phyloP scores from a whole-genome alignment of 1,140 invertebrate genomes.

The Nasonia vitripennis region DNA sequence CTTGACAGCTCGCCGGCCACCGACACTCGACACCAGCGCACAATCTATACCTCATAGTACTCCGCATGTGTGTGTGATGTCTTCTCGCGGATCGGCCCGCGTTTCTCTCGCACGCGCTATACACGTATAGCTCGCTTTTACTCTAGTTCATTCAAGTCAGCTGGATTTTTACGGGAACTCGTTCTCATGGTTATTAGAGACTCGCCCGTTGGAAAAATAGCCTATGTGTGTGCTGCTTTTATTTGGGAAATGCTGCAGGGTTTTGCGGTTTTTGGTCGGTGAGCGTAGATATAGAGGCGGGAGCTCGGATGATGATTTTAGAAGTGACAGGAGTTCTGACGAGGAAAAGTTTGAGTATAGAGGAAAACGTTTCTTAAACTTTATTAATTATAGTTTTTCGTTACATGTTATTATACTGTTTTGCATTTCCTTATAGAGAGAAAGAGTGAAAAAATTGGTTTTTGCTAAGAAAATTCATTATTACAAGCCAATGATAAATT shows the following conservation, averaged over 20 bases:
- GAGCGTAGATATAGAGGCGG: no score
- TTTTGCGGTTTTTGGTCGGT: neutral
- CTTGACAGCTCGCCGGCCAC: conserved; percentile 69
- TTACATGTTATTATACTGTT: no score
- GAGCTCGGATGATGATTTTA: no score
- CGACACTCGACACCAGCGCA: conserved; percentile 67
- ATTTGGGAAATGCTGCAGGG: neutral
- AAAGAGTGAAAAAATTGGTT: no score
- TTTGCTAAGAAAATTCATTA: no score
- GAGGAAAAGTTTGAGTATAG: no score
- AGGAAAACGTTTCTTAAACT: no score
- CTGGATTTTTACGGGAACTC: neutral
- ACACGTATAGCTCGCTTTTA: neutral
- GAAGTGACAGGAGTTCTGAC: no score
- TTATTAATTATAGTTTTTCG: no score
- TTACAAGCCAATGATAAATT: no score
- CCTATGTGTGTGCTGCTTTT: neutral
- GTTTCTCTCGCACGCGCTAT: conserved; percentile 40
- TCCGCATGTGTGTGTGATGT: neutral
- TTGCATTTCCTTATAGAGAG: no score
- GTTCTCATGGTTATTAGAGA: conserved; percentile 4
- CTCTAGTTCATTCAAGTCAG: conserved; percentile 9
- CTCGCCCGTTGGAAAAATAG: neutral
- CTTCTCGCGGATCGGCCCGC: conserved; percentile 28
- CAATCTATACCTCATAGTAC: neutral